Evolutionary conservation across 64 coral and sea anemone genomes (phyloP), one percentile per base, ranked within the genome.

Genomic region (Anthopleura sola): DNA sequence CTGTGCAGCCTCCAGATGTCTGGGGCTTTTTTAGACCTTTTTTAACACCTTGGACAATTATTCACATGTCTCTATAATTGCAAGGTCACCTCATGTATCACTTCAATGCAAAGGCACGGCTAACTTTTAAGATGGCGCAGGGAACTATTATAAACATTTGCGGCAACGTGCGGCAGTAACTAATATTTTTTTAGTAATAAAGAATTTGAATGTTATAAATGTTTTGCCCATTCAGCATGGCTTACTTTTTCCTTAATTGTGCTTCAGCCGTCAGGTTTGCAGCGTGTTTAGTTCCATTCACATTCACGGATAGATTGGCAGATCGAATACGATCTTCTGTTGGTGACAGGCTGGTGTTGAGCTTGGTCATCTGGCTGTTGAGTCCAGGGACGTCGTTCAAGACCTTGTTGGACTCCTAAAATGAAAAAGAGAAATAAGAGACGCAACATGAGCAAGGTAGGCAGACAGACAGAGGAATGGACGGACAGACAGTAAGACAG

Each of bases 231-330:
- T n/a, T n/a, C n/a, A n/a, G n/a, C n/a, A n/a, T n/a, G n/a, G n/a
- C n/a, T n/a, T 37, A 91, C 90, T 57, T 87, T 39, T 86, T 54
- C 39, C 85, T 80, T 87, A 84, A 9, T 10, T 37, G 20, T 38
- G 90, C 78, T 33, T 83, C 77, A 36, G 58, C 85, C 19, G 90
- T 91, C 18, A 91, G 85, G 49, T 87, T 83, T 55, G 90, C 90
- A 14, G 90, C 90, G 60, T 91, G 90, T 23, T 55, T 21, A 21
- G 90, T 91, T 28, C 77, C 90, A 54, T 91, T 91, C 26, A 55
- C 40, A 26, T 60, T 44, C 13, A 91, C 90, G 55, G 75, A 86
- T 6, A 75, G 55, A n/a, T 91, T 91, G 28, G 90, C 85, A 69
- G 84, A 38, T 36, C 47, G 44, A n/a, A 83, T 49, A 6, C 18